Evolutionary conservation across 2,113 vertebrate genomes (phyloP).

Genomic region (Egretta garzetta): DNA sequence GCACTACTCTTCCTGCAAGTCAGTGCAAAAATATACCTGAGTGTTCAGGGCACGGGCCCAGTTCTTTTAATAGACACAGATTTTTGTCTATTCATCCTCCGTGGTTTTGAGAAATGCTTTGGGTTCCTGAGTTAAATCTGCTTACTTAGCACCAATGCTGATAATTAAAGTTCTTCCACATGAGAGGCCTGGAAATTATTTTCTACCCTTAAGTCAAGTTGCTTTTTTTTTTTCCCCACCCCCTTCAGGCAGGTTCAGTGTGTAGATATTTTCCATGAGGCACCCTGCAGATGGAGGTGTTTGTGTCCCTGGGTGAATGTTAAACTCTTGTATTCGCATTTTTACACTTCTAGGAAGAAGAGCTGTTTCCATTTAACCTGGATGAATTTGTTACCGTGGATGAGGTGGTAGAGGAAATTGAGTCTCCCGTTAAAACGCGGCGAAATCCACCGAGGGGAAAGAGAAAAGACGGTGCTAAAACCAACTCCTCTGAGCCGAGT

Average conservation of each 20-base stretch:
- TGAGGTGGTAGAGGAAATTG: slow-evolving; percentile 81
- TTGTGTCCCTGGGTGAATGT: accelerated
- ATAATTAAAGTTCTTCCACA: not conserved
- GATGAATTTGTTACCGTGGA: slow-evolving; percentile 90
- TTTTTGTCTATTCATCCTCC: accelerated
- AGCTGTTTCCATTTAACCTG: slow-evolving; percentile 81
- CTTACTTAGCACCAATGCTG: accelerated
- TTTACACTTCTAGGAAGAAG: slow-evolving; percentile 55
- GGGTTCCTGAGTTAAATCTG: accelerated
- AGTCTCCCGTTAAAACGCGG: not conserved
- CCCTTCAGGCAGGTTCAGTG: accelerated
- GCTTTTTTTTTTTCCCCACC: accelerated
- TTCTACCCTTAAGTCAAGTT: not conserved
- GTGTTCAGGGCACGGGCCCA: too few relatives aligned
- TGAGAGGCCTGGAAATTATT: accelerated
- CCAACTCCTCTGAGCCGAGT: not conserved
- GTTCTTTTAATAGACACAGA: accelerated
- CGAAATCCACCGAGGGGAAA: slow-evolving; percentile 58
- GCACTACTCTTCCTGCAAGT: not conserved
- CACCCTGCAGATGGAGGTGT: not conserved
- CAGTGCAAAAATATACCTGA: not conserved
- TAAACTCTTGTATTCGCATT: accelerated
- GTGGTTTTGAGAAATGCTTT: accelerated
- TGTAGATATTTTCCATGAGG: accelerated
- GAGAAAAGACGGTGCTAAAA: slow-evolving; percentile 63